A percentile compares a stretch with the other conserved stretches of the same genome.
These are phyloP conservation scores for Strigops habroptila DNA, from an alignment of 2,113 vertebrate species.

Conservation along the genomic window DNA sequence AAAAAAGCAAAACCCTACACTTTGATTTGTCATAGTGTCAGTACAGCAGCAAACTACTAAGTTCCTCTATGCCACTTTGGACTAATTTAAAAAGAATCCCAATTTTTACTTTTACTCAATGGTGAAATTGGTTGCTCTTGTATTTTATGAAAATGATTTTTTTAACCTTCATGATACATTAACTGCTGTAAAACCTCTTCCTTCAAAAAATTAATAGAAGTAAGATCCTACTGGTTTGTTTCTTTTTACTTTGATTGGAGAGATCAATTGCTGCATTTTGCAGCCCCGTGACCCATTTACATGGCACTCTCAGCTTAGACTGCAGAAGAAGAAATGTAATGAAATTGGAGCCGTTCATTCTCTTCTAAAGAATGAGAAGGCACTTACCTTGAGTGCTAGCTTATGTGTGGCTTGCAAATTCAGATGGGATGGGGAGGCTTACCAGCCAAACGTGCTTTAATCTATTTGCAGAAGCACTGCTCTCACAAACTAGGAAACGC, in stretches of 20 bases:
- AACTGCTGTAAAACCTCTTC: conserved; percentile 87
- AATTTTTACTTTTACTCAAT: conserved; percentile 93
- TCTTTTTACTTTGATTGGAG: conserved; percentile 77
- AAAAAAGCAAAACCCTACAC: conserved; percentile 80
- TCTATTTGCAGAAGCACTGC: conserved; percentile 61
- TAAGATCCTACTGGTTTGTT: conserved; percentile 80
- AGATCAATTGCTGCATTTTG: conserved; percentile 75
- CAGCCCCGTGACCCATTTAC: conserved; percentile 81
- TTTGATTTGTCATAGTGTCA: conserved; percentile 92
- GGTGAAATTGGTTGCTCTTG: conserved; percentile 92
- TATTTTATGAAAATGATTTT: conserved; percentile 98
- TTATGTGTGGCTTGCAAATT: conserved; percentile 55
- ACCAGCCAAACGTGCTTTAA: conserved; percentile 58
- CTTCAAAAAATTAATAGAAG: conserved; percentile 78
- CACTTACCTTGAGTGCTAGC: conserved; percentile 41
- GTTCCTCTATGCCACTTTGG: conserved; percentile 83
- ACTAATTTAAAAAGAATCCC: conserved; percentile 87
- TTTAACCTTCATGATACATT: conserved; percentile 97
- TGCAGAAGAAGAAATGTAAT: conserved; percentile 72
- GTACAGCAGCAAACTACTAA: conserved; percentile 86
- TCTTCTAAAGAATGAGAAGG: conserved; percentile 66
- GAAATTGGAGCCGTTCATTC: conserved; percentile 65
- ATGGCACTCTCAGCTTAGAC: conserved; percentile 81
- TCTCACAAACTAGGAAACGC: conserved; percentile 56
- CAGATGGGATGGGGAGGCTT: conserved; percentile 59